A percentile compares a stretch with the other conserved stretches of the same genome.
phyloP scores from a whole-genome alignment of 2,888 invertebrate genomes.

The Sesamia inferens region DNA sequence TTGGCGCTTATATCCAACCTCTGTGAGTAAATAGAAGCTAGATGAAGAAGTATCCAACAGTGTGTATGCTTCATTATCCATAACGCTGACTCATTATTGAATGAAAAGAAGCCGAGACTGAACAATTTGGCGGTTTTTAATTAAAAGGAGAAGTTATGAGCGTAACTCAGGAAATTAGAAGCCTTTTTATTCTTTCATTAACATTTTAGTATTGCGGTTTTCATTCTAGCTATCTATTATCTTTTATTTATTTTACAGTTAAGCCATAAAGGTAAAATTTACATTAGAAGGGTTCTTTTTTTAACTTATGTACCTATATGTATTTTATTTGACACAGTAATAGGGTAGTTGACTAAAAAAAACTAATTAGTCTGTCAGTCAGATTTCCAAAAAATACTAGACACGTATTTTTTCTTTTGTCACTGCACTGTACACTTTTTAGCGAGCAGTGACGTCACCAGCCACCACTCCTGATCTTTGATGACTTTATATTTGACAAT shows the following conservation, averaged over 20 bases:
- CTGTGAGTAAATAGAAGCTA: not conserved
- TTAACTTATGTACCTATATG: no score
- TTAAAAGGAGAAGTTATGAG: constrained; percentile 62
- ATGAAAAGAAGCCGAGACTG: constrained; percentile 61
- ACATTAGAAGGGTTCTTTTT: no score
- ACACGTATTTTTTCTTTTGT: no score
- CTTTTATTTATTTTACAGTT: not conserved
- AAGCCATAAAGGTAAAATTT: not conserved
- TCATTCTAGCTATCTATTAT: not conserved
- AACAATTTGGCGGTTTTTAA: constrained; percentile 67
- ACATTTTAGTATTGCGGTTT: constrained; percentile 29
- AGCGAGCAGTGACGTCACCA: no score
- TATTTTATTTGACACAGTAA: no score
- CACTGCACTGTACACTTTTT: no score
- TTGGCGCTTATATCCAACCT: no score
- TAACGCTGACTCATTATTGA: constrained; percentile 61
- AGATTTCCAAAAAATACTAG: no score
- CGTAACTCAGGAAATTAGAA: constrained; percentile 54
- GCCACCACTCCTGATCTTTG: no score
- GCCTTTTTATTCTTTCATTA: constrained; percentile 45
- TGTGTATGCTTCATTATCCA: constrained; percentile 57
- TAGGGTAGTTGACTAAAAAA: no score
- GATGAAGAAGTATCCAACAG: constrained; percentile 8
- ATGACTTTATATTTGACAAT: no score
- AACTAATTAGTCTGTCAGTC: no score